phyloP scores from a whole-genome alignment of 1,140 invertebrate genomes.

The Ceratina japonica region DNA sequence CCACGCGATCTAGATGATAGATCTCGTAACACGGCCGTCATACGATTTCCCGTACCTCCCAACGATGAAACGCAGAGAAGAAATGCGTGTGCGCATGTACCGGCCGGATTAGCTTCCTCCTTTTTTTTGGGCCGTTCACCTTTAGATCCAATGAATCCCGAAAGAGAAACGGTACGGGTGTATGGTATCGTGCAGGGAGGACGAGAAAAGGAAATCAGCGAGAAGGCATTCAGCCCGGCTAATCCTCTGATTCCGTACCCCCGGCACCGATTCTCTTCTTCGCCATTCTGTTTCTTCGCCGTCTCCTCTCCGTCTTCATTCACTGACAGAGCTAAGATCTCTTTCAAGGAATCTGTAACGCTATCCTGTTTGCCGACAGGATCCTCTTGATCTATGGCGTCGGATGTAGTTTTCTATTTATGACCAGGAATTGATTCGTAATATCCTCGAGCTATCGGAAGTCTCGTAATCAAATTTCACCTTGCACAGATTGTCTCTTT shows the following conservation, averaged over 20 bases:
- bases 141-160: slow-evolving; percentile 14
- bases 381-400: slow-evolving; percentile 40
- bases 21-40: slow-evolving; percentile 17
- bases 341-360: slow-evolving; percentile 60
- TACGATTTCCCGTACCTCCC: background rate
- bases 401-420: slow-evolving; percentile 10
- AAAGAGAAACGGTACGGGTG: background rate
- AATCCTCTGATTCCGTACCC: slow-evolving; percentile 57
- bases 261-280: slow-evolving; percentile 25
- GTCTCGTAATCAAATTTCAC: too few relatives aligned
- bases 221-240: slow-evolving; percentile 44
- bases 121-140: slow-evolving; percentile 32
- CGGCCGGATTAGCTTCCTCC: slow-evolving; percentile 53
- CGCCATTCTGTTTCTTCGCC: slow-evolving; percentile 11
- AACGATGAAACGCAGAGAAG: background rate
- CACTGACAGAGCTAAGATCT: slow-evolving; percentile 44
- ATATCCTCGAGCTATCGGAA: background rate
- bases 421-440: slow-evolving; percentile 21
- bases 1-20: slow-evolving; percentile 50
- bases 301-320: slow-evolving; percentile 18
- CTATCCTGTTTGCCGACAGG: slow-evolving; percentile 61
- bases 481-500: too few relatives aligned
- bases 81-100: slow-evolving; percentile 25
- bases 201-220: slow-evolving; percentile 11
- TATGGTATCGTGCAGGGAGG: background rate